phyloP scores from a whole-genome alignment of 2,113 vertebrate genomes.

The Seriola aureovittata region DNA sequence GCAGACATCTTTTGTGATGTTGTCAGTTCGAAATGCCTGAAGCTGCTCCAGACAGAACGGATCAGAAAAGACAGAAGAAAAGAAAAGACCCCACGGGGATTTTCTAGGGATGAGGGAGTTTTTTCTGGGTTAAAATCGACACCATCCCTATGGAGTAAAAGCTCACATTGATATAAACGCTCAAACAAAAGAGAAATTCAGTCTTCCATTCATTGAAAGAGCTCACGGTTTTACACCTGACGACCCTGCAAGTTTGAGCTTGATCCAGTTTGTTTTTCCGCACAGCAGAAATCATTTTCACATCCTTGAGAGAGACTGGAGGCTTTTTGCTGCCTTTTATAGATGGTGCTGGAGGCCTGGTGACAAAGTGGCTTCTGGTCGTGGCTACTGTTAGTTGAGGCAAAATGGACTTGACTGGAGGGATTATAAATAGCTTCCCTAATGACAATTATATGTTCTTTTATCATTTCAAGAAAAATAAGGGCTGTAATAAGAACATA shows the following conservation, averaged over 20 bases:
- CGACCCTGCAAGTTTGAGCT: background rate
- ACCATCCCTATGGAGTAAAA: slow-evolving; percentile 1
- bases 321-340: too few relatives aligned
- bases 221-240: background rate
- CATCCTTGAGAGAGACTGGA: background rate
- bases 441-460: too few relatives aligned
- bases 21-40: background rate
- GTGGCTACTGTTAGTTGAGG: background rate
- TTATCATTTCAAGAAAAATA: too few relatives aligned
- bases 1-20: background rate
- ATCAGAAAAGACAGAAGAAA: background rate
- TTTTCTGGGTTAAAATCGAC: slow-evolving; percentile 13
- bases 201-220: background rate
- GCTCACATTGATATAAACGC: background rate
- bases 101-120: background rate
- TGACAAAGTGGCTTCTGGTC: background rate
- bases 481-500: too few relatives aligned
- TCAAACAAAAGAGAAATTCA: slow-evolving; percentile 2
- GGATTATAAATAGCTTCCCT: too few relatives aligned
- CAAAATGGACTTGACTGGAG: background rate
- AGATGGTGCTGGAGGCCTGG: background rate
- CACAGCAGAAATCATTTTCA: too few relatives aligned
- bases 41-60: background rate
- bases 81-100: background rate
- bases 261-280: background rate